These are phyloP conservation scores for Oedothorax gibbosus DNA, from an alignment of 1,140 invertebrate genomes.

Conservation along the genomic window DNA sequence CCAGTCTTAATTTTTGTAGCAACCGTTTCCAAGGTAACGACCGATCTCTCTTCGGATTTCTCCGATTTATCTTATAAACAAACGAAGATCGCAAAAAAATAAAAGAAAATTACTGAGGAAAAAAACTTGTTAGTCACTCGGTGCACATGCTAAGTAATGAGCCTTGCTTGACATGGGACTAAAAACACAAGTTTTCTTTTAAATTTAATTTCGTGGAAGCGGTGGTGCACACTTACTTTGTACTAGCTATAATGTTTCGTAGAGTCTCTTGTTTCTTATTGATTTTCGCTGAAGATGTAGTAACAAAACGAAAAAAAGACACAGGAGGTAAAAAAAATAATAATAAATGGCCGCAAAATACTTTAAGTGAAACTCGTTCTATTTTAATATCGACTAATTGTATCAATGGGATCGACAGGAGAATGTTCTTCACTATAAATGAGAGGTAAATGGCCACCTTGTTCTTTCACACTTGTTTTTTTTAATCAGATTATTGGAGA, in stretches of 20 bases:
- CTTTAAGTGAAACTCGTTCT: constrained; percentile 41
- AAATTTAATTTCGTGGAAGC: constrained; percentile 46
- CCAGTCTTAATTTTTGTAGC: background rate
- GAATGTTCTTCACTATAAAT: constrained; percentile 25
- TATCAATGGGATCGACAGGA: constrained; percentile 15
- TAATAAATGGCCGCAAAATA: constrained; percentile 29
- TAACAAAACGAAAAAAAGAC: constrained; percentile 25
- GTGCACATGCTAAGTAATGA: constrained; percentile 54
- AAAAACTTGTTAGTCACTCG: constrained; percentile 43
- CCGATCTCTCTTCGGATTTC: constrained; percentile 27
- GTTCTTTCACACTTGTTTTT: no score
- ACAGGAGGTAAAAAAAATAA: background rate
- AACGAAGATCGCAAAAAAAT: background rate
- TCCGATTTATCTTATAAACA: constrained; percentile 53
- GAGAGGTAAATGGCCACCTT: constrained; percentile 9
- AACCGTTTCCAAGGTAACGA: constrained; percentile 22
- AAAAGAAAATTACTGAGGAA: constrained; percentile 2
- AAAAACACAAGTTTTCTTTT: constrained; percentile 56
- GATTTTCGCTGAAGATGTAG: constrained; percentile 24
- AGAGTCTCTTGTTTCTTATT: constrained; percentile 33
- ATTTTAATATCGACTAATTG: constrained; percentile 57
- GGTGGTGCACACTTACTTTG: constrained; percentile 5
- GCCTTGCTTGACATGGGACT: constrained; percentile 3
- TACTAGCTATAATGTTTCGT: constrained; percentile 15
- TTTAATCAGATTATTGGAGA: no score